These are phyloP conservation scores for Trachelus stipa DNA, from an alignment of 2,888 invertebrate species.

Conservation along the genomic window DNA sequence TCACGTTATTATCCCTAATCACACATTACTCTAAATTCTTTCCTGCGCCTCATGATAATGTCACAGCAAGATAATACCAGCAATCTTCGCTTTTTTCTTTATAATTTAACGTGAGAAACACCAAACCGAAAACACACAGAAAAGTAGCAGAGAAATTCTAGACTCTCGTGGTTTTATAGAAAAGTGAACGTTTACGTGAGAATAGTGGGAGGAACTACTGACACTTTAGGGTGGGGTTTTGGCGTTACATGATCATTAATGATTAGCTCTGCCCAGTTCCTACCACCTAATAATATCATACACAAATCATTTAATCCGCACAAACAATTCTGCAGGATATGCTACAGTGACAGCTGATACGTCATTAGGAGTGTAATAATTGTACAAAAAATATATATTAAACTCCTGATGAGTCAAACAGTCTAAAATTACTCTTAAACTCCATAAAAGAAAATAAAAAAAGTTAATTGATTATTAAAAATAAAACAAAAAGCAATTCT, in stretches of 20 bases:
- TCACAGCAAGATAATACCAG: neutral
- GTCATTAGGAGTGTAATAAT: neutral
- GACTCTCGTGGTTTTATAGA: constrained; percentile 57
- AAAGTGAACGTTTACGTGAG: constrained; percentile 57
- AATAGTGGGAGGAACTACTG: constrained; percentile 52
- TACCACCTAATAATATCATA: neutral
- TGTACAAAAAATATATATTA: neutral
- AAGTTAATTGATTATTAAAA: neutral
- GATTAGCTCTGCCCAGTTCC: constrained; percentile 2
- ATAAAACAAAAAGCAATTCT: neutral
- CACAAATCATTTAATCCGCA: neutral
- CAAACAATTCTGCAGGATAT: neutral
- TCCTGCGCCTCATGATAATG: neutral
- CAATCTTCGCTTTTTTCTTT: neutral
- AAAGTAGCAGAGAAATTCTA: constrained; percentile 49
- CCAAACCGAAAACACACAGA: constrained; percentile 17
- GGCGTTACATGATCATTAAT: constrained; percentile 39
- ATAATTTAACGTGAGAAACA: neutral
- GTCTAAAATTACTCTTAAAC: neutral
- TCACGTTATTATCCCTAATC: neutral
- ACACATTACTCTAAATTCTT: neutral
- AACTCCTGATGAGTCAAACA: neutral
- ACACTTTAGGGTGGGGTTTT: constrained; percentile 37
- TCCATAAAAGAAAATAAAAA: neutral
- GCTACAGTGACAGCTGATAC: neutral